Base-by-base conservation (phyloP, 2,113 vertebrate genomes). In the Alethe diademata region DNA sequence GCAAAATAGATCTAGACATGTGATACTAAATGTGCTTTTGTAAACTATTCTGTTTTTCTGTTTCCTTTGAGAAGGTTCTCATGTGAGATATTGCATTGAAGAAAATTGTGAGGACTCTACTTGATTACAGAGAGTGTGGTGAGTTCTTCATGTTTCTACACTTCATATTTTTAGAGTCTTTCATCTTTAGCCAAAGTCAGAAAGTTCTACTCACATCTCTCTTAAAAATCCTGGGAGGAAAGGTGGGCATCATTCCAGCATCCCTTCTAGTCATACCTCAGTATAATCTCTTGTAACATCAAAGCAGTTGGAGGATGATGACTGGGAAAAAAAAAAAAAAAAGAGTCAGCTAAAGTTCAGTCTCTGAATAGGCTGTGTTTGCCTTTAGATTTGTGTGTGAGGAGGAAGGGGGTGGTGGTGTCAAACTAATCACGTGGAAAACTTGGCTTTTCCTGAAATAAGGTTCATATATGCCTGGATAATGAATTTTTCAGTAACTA, bases 151-250 rank as follows among this genome's bases (percentile, higher is more conserved):
- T 5, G 2, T 95, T 95, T 95, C 87, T 54, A 92, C 66, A 87
- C 78, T 93, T 86, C 28, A 38, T 85, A 69, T 82, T 92, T 90
- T 93, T 50, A 69, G 40, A 51, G 62, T 61, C 89, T 97, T 96
- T 96, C 42, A 95, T 96, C 94, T 91, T 53, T 54, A 92, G 94
- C 93, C 94, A 96, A 95, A 92, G 19, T 57, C 80, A 92, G 74
- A 87, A 91, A 93, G 8, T 89, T 89, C 57, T 93, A 75, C 66
- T 81, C 70, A 85, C 66, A 87, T 89, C 76, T 82, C 64, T 92
- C 45, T 92, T 70, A 91, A 92, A 96, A 95, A 80, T 91, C 54
- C 73, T 92, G 80, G 86, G 94, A 91, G 93, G 73, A 92, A 80
- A 92, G 36, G 48, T 82, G 91, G 89, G 95, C 89, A 73, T 62